Conservation (phyloP, 2,888 invertebrate genomes). For the Onthophagus sagittarius region DNA sequence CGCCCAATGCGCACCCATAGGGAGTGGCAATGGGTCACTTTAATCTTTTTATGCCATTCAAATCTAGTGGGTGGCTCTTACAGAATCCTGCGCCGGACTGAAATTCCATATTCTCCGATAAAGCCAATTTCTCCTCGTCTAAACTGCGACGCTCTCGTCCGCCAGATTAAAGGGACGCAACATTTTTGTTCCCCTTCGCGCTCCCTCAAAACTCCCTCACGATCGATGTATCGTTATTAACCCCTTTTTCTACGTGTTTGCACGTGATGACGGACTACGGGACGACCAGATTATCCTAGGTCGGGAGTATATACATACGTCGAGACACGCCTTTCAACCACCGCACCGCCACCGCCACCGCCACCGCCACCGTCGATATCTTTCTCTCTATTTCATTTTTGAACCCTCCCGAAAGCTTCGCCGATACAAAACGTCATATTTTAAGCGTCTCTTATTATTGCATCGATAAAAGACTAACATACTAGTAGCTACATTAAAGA, state of each 20-base stretch:
- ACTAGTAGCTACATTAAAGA: neutral
- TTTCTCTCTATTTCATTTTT: neutral
- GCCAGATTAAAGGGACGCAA: neutral
- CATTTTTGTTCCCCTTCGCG: neutral
- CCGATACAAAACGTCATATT: neutral
- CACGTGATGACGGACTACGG: neutral
- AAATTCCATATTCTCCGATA: conserved; percentile 23
- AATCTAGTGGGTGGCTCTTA: conserved; percentile 48
- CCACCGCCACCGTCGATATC: neutral
- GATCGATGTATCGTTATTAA: neutral
- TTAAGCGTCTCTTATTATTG: neutral
- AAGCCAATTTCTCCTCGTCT: conserved; percentile 1
- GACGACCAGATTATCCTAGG: neutral
- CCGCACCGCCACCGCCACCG: too few species aligned
- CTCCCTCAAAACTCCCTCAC: neutral
- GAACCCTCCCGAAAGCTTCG: neutral
- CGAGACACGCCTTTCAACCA: neutral
- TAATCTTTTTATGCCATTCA: conserved; percentile 52
- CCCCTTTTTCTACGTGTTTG: neutral
- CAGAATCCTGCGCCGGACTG: conserved; percentile 44
- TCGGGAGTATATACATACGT: neutral
- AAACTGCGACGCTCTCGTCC: neutral
- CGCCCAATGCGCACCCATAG: conserved; percentile 47
- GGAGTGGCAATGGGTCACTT: conserved; percentile 51
- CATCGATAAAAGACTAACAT: neutral